Conservation (phyloP, 2,888 invertebrate genomes). For the Chrysopilus asiliformis region DNA sequence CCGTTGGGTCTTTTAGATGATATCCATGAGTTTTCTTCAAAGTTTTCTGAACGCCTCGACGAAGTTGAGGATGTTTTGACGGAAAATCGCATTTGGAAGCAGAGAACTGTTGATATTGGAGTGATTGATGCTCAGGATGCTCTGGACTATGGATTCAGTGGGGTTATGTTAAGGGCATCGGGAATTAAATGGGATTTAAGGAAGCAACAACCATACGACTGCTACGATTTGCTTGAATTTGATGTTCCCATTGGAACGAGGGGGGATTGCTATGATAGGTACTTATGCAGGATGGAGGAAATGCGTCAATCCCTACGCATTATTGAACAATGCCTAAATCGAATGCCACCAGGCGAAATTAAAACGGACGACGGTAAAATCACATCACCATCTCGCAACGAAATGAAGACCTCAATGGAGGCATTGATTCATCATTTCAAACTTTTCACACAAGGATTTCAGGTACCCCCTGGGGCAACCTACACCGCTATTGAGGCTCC, state of each 20-base stretch:
- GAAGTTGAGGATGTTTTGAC: constrained; percentile 72
- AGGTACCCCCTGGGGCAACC: constrained; percentile 71
- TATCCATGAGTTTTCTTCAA: constrained; percentile 52
- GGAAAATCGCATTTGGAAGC: constrained; percentile 58
- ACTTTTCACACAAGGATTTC: constrained; percentile 65
- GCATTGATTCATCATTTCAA: constrained; percentile 84
- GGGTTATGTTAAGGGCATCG: constrained; percentile 63
- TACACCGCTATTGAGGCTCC: constrained; percentile 72
- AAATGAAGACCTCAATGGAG: constrained; percentile 85
- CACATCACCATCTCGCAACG: constrained; percentile 52
- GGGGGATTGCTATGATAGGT: constrained; percentile 76
- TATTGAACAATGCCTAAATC: constrained; percentile 65
- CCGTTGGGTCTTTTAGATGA: constrained; percentile 69
- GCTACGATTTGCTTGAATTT: constrained; percentile 69
- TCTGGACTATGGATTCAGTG: constrained; percentile 55
- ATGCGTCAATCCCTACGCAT: constrained; percentile 68
- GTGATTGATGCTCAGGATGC: constrained; percentile 60
- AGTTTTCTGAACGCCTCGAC: constrained; percentile 61
- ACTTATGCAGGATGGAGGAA: constrained; percentile 52
- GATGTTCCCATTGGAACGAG: constrained; percentile 68
- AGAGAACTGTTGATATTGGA: constrained; percentile 62
- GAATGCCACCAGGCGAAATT: constrained; percentile 69
- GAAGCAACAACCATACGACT: constrained; percentile 71
- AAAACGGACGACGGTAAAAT: constrained; percentile 72
- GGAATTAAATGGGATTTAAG: constrained; percentile 84